Conservation (phyloP, 2,888 invertebrate genomes). For the Trileptium ribeirensis region DNA sequence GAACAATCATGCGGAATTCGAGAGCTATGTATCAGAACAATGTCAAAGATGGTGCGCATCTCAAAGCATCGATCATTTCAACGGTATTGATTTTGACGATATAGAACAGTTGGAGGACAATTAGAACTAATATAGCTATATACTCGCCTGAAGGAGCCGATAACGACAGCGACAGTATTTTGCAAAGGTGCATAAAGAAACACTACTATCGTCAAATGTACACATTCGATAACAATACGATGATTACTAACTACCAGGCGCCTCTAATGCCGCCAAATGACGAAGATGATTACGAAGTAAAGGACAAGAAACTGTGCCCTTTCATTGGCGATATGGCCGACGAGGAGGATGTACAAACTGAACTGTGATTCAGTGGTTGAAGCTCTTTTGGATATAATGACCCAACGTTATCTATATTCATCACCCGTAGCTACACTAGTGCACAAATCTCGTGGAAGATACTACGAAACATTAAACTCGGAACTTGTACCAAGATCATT, state of each 20-base stretch:
- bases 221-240: no score
- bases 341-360: background rate
- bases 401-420: background rate
- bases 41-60: background rate
- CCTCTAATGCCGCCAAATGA: background rate
- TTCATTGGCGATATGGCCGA: constrained; percentile 10
- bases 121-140: background rate
- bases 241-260: no score
- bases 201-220: no score
- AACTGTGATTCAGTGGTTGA: background rate
- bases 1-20: background rate
- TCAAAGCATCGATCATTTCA: background rate
- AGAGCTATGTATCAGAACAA: background rate
- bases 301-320: background rate
- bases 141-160: background rate
- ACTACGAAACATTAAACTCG: background rate
- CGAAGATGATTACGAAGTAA: background rate
- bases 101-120: background rate
- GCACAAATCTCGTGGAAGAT: background rate
- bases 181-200: background rate
- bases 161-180: background rate
- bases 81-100: background rate
- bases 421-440: background rate
- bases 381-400: background rate
- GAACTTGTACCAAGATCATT: background rate